These are phyloP conservation scores for Margarornis squamiger DNA, from an alignment of 2,797 vertebrate genomes.

Conservation along the genomic window DNA sequence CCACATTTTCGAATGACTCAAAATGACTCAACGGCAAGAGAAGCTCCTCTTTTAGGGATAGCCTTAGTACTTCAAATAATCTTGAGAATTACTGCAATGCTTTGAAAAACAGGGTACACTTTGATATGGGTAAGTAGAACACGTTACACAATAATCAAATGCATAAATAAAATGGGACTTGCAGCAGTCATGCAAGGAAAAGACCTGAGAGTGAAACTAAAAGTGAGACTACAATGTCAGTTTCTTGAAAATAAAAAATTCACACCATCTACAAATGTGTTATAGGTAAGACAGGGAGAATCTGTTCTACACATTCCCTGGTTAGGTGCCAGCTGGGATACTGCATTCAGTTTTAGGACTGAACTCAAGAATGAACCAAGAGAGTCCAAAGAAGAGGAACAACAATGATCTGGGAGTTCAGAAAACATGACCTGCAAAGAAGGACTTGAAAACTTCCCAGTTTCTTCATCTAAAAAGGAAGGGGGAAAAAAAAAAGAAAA, in stretches of 20 bases:
- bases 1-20: not conserved
- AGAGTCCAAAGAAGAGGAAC: not conserved
- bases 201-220: not conserved
- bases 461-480: not conserved
- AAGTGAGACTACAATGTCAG: not conserved
- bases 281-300: not conserved
- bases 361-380: not conserved
- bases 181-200: not conserved
- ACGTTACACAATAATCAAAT: not conserved
- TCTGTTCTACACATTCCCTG: not conserved
- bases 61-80: not conserved
- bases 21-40: not conserved
- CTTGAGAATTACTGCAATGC: not conserved
- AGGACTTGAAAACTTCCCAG: not conserved
- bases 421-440: not conserved
- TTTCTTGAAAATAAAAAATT: not conserved
- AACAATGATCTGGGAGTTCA: not conserved
- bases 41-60: not conserved
- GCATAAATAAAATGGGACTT: not conserved
- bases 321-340: not conserved
- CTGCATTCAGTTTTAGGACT: not conserved
- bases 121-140: not conserved
- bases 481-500: not conserved
- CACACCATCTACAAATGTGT: not conserved
- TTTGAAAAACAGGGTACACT: not conserved